Evolutionary conservation across 2,797 vertebrate species (phyloP), one percentile per base, ranked within the genome.

Genomic region (Pelochelys cantorii): DNA sequence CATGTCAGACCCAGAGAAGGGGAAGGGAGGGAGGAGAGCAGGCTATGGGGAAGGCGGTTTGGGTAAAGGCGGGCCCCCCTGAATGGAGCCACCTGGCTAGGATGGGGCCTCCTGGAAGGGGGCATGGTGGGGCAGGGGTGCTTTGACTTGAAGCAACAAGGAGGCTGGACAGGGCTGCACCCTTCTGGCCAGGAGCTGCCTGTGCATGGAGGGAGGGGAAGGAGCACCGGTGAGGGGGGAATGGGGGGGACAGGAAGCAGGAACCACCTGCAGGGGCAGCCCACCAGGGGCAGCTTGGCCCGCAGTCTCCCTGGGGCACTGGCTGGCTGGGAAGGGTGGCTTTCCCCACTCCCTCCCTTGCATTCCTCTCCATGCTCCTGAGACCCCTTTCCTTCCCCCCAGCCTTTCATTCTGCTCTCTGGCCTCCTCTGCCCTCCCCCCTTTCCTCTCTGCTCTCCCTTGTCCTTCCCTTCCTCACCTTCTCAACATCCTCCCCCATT

Each of bases 261-360:
- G 42, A 48, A 48, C 42, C 42, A 42, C 62, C 11, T 1, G 0
- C 6, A 71, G 27, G 3, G 5, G 6, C 57, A 81, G 4, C 7
- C 1, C 68, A 18, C 52, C 6, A 71, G 27, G 3, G 5, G 6
- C 57, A 81, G 4, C 7, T 31, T 15, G 60, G 59, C 59, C 59
- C 5, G 57, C 25, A 29, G 11, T 27, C 29, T 31, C 60, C 60
- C 8, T 23, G 13, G 57, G 57, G 25, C 13, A 12, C 60, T 31
- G 29, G 14, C 31, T 18, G 31, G 2, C 62, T 9, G 8, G 17
- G 62, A 31, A 65, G 31, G 62, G 31, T 18, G 4, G 29, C 15
- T n/a, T 65, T 60, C 12, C 17, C n/a, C 59, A 31, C 29, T 62
- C n/a, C 17, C 31, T 34, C 62, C 31, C n/a, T 37, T 34, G 17